A percentile compares a stretch with the other conserved stretches of the same genome.
These are phyloP conservation scores for Bambusicola thoracicus DNA, from an alignment of 2,113 vertebrate genomes.

Conservation along the genomic window DNA sequence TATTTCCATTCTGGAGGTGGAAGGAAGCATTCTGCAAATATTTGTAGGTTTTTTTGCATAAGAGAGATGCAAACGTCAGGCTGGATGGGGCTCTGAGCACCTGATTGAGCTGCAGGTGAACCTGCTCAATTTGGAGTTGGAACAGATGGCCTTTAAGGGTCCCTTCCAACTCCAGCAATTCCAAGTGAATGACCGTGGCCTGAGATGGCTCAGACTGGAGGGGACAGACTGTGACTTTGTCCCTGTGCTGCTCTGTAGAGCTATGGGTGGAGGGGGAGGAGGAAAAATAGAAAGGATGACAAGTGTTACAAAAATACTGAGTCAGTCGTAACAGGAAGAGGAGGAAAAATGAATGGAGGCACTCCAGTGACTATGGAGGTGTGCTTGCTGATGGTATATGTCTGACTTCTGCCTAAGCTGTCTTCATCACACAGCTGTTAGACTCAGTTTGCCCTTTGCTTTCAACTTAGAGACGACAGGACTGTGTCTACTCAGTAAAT, in stretches of 20 bases:
- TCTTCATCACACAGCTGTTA: background rate
- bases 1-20: background rate
- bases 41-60: background rate
- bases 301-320: background rate
- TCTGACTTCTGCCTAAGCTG: background rate
- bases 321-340: background rate
- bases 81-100: too few relatives aligned
- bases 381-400: fast-evolving
- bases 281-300: background rate
- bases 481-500: background rate
- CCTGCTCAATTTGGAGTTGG: too few relatives aligned
- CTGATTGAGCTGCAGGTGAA: too few relatives aligned
- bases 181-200: fast-evolving
- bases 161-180: too few relatives aligned
- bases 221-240: background rate
- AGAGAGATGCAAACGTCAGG: background rate
- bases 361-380: background rate
- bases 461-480: background rate
- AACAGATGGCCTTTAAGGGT: too few relatives aligned
- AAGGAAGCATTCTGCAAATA: background rate
- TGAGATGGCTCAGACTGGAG: background rate
- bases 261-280: fast-evolving
- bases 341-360: background rate
- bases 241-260: fast-evolving
- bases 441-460: background rate